These are phyloP conservation scores for Thereva nobilitata DNA, from an alignment of 2,888 invertebrate species.

Conservation along the genomic window DNA sequence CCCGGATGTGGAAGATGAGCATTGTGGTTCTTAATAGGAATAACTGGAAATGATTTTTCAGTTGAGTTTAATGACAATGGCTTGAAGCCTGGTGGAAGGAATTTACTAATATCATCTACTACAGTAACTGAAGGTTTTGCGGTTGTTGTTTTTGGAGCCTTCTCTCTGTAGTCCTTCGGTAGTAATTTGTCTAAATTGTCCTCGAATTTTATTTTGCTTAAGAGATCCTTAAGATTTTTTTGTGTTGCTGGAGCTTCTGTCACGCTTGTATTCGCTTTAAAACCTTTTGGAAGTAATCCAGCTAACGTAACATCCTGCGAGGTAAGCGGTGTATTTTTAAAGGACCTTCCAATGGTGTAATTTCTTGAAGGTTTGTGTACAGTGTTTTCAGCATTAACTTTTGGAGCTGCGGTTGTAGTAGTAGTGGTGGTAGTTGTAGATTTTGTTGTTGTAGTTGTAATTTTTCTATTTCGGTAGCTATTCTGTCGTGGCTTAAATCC, in stretches of 20 bases:
- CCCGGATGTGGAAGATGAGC: slow-evolving; percentile 65
- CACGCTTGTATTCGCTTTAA: slow-evolving; percentile 61
- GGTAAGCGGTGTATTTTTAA: slow-evolving; percentile 63
- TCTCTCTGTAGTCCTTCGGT: slow-evolving; percentile 62
- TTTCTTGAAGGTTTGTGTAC: slow-evolving; percentile 52
- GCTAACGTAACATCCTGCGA: slow-evolving; percentile 62
- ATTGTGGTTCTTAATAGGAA: slow-evolving; percentile 56
- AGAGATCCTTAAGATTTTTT: slow-evolving; percentile 48
- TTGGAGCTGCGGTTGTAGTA: slow-evolving; percentile 36
- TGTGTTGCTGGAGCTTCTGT: slow-evolving; percentile 36
- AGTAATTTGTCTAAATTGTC: slow-evolving; percentile 56
- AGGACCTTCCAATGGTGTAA: slow-evolving; percentile 58
- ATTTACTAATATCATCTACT: slow-evolving; percentile 63
- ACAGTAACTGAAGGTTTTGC: slow-evolving; percentile 56
- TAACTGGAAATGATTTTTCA: slow-evolving; percentile 45
- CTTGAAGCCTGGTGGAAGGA: slow-evolving; percentile 72
- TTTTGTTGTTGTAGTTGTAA: slow-evolving; percentile 60
- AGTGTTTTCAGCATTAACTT: slow-evolving; percentile 23
- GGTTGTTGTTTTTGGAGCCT: slow-evolving; percentile 55
- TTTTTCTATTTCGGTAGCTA: slow-evolving; percentile 62
- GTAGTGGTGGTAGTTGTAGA: slow-evolving; percentile 46
- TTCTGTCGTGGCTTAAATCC: slow-evolving; percentile 64
- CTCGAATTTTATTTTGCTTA: slow-evolving; percentile 53
- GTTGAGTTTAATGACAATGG: slow-evolving; percentile 50
- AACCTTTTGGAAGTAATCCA: slow-evolving; percentile 64